Evolutionary conservation across 2,888 invertebrate genomes (phyloP).

Genomic region (Ctena decussata): DNA sequence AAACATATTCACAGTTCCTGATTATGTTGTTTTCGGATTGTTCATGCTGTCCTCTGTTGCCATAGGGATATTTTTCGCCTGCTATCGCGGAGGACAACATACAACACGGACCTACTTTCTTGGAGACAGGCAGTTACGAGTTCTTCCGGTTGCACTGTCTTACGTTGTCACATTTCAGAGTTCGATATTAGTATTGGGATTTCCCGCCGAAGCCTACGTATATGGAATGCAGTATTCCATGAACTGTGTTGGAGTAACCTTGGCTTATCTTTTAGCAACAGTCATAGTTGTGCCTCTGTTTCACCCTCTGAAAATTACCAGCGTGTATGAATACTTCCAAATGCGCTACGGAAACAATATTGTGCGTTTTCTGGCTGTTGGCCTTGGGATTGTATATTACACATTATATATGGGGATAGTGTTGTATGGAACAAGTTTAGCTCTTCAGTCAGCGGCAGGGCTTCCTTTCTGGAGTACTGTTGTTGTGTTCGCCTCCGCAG

Average conservation of each 20-base stretch:
- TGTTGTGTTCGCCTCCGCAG: not conserved
- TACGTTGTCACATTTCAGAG: constrained; percentile 39
- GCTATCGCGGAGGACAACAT: not conserved
- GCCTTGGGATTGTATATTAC: too few species aligned
- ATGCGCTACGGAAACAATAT: too few species aligned
- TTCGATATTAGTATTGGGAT: constrained; percentile 31
- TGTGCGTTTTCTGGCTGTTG: too few species aligned
- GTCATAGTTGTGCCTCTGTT: not conserved
- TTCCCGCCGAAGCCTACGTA: constrained; percentile 27
- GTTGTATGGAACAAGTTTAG: not conserved
- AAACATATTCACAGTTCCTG: not conserved
- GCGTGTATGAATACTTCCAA: not conserved
- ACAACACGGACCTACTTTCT: not conserved
- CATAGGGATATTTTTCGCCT: not conserved
- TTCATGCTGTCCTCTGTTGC: not conserved
- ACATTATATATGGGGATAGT: not conserved
- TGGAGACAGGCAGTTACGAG: constrained; percentile 19
- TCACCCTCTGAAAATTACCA: not conserved
- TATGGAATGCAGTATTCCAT: not conserved
- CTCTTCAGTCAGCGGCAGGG: not conserved
- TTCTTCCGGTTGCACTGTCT: constrained; percentile 31
- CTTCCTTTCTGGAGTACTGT: not conserved
- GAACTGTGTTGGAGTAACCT: not conserved
- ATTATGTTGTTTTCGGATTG: not conserved
- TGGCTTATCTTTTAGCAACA: not conserved